phyloP scores from a whole-genome alignment of 2,113 vertebrate genomes.

The Elachura formosa region DNA sequence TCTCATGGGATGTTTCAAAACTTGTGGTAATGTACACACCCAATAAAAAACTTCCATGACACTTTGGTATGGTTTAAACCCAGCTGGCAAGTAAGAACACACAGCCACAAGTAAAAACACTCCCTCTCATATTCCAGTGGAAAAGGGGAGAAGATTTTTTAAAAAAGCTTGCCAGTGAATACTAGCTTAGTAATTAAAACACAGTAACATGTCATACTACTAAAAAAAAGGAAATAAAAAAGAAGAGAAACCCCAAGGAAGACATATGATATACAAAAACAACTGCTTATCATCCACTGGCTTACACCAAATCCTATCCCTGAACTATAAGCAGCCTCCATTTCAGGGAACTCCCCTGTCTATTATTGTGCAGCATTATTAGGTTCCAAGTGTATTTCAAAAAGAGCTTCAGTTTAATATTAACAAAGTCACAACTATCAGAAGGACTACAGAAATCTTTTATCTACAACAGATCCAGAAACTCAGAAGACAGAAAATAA shows the following conservation, averaged over 20 bases:
- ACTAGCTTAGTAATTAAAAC: not conserved
- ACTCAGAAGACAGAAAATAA: not conserved
- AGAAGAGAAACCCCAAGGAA: not conserved
- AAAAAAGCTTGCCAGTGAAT: not conserved
- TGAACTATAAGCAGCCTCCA: not conserved
- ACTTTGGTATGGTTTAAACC: not conserved
- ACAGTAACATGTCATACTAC: not conserved
- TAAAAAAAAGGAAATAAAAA: not conserved
- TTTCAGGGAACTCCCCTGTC: not conserved
- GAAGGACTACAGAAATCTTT: not conserved
- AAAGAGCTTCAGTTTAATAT: not conserved
- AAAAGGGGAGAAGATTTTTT: not conserved
- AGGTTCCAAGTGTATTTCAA: not conserved
- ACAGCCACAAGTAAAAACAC: not conserved
- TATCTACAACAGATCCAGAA: not conserved
- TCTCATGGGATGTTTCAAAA: not conserved
- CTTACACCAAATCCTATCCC: not conserved
- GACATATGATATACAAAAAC: not conserved
- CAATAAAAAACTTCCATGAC: not conserved
- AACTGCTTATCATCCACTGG: not conserved
- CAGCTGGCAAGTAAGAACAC: not conserved
- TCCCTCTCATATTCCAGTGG: accelerated
- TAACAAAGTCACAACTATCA: not conserved
- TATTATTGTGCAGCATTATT: not conserved
- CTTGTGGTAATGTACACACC: not conserved